Conservation (phyloP, 1,140 invertebrate species). For the Bradynema listronoti region DNA sequence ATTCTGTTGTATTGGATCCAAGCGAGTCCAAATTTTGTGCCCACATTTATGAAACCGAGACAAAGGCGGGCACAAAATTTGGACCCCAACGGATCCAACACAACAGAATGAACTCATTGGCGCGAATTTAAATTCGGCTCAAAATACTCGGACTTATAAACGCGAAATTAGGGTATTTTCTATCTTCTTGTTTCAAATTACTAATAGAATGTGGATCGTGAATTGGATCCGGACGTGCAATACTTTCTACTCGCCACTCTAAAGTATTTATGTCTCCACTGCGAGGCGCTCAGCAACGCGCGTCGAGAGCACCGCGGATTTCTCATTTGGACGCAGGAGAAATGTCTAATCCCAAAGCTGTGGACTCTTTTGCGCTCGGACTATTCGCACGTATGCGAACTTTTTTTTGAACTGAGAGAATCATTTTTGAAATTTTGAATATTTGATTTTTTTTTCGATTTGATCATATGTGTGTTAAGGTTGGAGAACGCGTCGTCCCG, state of each 20-base stretch:
- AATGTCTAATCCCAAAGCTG: constrained; percentile 85
- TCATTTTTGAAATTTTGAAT: background rate
- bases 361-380: constrained; percentile 87
- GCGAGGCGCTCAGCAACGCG: constrained; percentile 79
- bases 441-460: background rate
- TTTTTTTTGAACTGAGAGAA: background rate
- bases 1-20: too few species aligned
- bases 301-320: constrained; percentile 71
- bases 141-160: too few species aligned
- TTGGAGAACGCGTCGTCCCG: constrained; percentile 63
- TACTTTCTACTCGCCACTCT: constrained; percentile 86
- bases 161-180: too few species aligned
- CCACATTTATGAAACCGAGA: too few species aligned
- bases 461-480: constrained; percentile 10
- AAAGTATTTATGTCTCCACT: constrained; percentile 82
- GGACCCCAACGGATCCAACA: too few species aligned
- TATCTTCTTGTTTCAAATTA: background rate
- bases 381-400: constrained; percentile 65
- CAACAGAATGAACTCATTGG: too few species aligned
- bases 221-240: constrained; percentile 76
- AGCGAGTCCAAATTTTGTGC: too few species aligned
- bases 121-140: too few species aligned
- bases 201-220: constrained; percentile 70
- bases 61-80: too few species aligned
- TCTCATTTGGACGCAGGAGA: constrained; percentile 94